Evolutionary conservation across 2,888 invertebrate species (phyloP).

Genomic region (Lasioglossum pauxillum): DNA sequence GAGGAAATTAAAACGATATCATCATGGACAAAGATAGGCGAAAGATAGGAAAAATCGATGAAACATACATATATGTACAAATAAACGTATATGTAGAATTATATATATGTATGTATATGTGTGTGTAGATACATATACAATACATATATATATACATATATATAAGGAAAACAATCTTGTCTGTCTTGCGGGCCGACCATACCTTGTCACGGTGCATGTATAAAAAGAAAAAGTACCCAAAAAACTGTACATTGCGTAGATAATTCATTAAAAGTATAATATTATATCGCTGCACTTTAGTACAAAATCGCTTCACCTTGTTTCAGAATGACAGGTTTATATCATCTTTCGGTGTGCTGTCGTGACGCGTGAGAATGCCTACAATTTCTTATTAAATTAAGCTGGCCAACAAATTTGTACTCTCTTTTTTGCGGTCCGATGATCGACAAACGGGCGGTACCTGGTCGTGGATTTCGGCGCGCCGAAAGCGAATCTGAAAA

Average conservation of each 20-base stretch:
- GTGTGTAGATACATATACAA: background rate
- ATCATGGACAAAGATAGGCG: constrained; percentile 13
- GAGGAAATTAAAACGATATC: constrained; percentile 21
- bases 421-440: background rate
- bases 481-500: background rate
- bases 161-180: constrained; percentile 43
- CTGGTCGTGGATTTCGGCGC: background rate
- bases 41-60: constrained; percentile 15
- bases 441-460: background rate
- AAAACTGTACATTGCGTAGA: constrained; percentile 79
- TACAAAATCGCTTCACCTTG: constrained; percentile 82
- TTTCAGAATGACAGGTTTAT: constrained; percentile 79
- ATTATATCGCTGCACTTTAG: constrained; percentile 83
- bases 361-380: constrained; percentile 76
- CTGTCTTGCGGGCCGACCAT: constrained; percentile 74
- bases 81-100: background rate
- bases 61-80: background rate
- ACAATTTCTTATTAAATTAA: constrained; percentile 69
- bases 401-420: constrained; percentile 1
- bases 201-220: constrained; percentile 76
- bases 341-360: constrained; percentile 76
- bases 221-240: constrained; percentile 70
- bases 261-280: constrained; percentile 78
- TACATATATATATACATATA: constrained; percentile 11
- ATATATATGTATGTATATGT: constrained; percentile 13